Percentiles rank a stretch among this genome's conserved stretches.
These are phyloP conservation scores for Metacarcinus magister DNA, from an alignment of 2,888 invertebrate genomes.

Conservation along the genomic window DNA sequence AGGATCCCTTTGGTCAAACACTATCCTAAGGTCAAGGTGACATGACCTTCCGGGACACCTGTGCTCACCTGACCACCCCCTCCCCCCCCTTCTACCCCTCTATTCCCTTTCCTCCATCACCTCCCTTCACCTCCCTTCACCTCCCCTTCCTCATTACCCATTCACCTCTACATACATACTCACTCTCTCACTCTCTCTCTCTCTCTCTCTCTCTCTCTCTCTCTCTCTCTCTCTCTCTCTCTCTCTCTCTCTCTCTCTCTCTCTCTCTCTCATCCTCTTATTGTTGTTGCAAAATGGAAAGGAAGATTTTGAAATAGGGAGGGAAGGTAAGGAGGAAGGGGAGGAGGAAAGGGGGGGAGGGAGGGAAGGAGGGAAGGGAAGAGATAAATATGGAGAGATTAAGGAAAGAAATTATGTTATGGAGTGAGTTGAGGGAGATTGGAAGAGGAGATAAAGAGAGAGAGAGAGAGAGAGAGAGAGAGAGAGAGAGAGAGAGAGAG, in stretches of 20 bases:
- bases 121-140: not conserved
- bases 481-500: too few species aligned
- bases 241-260: conserved; percentile 26
- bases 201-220: conserved; percentile 26
- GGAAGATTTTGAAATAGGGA: too few species aligned
- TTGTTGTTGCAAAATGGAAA: conserved; percentile 17
- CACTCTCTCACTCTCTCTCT: conserved; percentile 5
- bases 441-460: too few species aligned
- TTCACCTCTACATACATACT: not conserved
- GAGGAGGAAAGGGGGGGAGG: not conserved
- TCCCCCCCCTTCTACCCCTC: not conserved
- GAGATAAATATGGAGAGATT: not conserved
- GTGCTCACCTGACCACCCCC: not conserved
- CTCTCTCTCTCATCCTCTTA: not conserved
- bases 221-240: conserved; percentile 15
- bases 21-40: not conserved
- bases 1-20: conserved; percentile 8
- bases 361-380: not conserved
- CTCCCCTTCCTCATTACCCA: not conserved
- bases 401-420: too few species aligned
- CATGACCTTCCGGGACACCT: not conserved
- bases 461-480: conserved; percentile 19
- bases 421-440: not conserved
- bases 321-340: too few species aligned
- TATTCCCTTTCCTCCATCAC: not conserved